Conservation (phyloP, 2,113 vertebrate species). For the Sigmodon hispidus region DNA sequence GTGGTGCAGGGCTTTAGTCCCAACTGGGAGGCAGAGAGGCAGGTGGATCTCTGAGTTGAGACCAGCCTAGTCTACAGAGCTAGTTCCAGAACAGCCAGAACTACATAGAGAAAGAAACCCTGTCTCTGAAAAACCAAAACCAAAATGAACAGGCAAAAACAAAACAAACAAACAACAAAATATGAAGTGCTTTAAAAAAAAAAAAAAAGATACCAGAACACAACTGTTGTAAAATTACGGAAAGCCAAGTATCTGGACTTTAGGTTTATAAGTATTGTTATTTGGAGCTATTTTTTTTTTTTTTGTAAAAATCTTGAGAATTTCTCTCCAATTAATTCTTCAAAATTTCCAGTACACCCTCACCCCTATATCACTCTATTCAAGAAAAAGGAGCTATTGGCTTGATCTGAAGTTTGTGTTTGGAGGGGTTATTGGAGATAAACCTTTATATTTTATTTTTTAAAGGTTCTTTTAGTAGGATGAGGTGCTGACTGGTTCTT, state of each 20-base stretch:
- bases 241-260: slow-evolving; percentile 18
- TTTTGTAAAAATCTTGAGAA: slow-evolving; percentile 39
- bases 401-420: slow-evolving; percentile 20
- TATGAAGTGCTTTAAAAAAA: slow-evolving; percentile 23
- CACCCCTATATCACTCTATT: not conserved
- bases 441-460: not conserved
- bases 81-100: not conserved
- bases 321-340: slow-evolving; percentile 51
- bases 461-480: not conserved
- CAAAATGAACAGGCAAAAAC: too few species aligned
- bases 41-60: not conserved
- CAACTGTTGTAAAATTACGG: slow-evolving; percentile 56
- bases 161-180: not conserved
- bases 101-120: not conserved
- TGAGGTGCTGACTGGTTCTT: slow-evolving; percentile 11
- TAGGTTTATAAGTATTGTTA: slow-evolving; percentile 36
- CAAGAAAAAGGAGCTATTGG: slow-evolving; percentile 21
- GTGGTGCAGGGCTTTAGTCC: too few species aligned
- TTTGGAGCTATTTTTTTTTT: slow-evolving; percentile 47
- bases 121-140: not conserved
- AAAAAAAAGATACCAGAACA: not conserved
- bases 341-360: slow-evolving; percentile 6
- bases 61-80: not conserved
- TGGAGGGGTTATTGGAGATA: not conserved
- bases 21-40: too few species aligned